These are phyloP conservation scores for Semicossyphus pulcher DNA, from an alignment of 2,113 vertebrate genomes.

Conservation along the genomic window DNA sequence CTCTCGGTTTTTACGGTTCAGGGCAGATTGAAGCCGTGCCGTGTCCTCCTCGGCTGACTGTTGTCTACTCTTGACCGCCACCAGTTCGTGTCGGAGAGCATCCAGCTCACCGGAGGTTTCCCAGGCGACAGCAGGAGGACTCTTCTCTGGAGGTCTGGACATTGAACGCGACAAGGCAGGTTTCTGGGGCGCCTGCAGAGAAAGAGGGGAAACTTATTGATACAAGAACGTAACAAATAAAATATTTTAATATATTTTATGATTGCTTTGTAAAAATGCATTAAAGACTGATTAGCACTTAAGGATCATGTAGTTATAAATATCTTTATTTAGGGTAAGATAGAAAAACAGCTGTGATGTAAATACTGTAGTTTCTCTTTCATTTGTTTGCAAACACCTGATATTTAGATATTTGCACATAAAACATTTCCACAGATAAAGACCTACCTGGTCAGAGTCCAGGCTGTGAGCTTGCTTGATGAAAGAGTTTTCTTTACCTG, in stretches of 20 bases:
- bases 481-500: slow-evolving; percentile 92
- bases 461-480: slow-evolving; percentile 88
- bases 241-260: not conserved
- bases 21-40: slow-evolving; percentile 84
- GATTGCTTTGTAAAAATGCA: too few species aligned
- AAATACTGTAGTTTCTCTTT: too few species aligned
- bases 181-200: slow-evolving; percentile 69
- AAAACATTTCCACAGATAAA: not conserved
- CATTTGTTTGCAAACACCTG: too few species aligned
- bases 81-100: slow-evolving; percentile 85
- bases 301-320: not conserved
- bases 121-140: slow-evolving; percentile 57
- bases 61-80: slow-evolving; percentile 81
- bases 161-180: slow-evolving; percentile 81
- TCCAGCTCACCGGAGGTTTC: slow-evolving; percentile 81
- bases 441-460: slow-evolving; percentile 87
- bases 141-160: slow-evolving; percentile 87
- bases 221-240: not conserved
- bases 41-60: slow-evolving; percentile 87
- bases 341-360: not conserved
- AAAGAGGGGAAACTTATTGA: not conserved
- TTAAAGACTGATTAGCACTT: too few species aligned
- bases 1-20: slow-evolving; percentile 87
- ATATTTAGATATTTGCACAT: not conserved
- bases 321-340: not conserved